These are phyloP conservation scores for Anthopleura sola DNA, from an alignment of 64 coral and sea anemone species.

Conservation along the genomic window DNA sequence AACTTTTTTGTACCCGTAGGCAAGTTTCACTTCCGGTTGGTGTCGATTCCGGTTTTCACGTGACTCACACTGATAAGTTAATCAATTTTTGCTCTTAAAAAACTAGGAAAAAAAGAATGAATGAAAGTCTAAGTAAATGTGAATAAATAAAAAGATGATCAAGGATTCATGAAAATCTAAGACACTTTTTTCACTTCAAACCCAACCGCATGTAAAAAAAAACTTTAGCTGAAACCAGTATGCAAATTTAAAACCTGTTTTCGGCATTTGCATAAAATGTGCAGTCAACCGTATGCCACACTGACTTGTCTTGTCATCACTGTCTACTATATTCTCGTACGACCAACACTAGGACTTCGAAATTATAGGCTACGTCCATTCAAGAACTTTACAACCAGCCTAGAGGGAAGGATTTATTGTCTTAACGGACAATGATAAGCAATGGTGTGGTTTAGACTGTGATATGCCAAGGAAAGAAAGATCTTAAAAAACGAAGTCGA, in stretches of 20 bases:
- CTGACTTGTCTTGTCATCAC: conserved; percentile 12
- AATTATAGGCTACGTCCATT: neutral
- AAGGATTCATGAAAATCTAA: neutral
- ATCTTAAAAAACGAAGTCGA: conserved; percentile 50
- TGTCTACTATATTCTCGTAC: neutral
- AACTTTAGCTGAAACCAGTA: conserved; percentile 35
- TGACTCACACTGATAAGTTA: neutral
- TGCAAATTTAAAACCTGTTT: conserved; percentile 71
- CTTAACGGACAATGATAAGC: conserved; percentile 29
- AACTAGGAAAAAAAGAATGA: neutral
- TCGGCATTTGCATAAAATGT: conserved; percentile 96
- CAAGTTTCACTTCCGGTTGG: conserved; percentile 1
- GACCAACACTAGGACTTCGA: neutral
- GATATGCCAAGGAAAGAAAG: neutral
- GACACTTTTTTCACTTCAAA: neutral
- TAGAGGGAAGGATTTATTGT: neutral
- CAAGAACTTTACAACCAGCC: neutral
- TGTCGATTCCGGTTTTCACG: conserved; percentile 14
- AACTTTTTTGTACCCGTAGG: neutral
- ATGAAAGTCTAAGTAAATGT: neutral
- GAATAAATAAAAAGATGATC: neutral
- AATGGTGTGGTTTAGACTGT: conserved; percentile 29
- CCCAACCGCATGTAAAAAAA: neutral
- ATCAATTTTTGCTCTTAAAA: neutral
- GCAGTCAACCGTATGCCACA: conserved; percentile 50